Percentiles rank a stretch among this genome's conserved stretches.
Evolutionary conservation across 2,888 invertebrate genomes (phyloP).

Genomic region (Tenthredo mesomela): DNA sequence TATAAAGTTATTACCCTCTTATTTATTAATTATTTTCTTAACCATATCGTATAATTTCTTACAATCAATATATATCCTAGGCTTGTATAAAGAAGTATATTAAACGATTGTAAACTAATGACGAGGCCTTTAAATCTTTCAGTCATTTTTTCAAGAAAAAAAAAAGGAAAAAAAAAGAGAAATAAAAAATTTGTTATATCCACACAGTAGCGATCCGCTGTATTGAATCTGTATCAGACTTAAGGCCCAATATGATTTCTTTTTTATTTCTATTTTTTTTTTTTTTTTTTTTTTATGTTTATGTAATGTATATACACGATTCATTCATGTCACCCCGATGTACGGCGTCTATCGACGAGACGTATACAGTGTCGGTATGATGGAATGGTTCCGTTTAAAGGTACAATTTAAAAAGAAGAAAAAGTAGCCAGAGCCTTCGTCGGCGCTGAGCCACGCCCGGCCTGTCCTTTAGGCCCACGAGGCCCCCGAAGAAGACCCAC

Average conservation of each 20-base stretch:
- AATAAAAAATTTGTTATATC: neutral
- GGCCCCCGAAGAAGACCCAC: constrained; percentile 47
- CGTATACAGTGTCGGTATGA: constrained; percentile 62
- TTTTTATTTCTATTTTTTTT: constrained; percentile 1
- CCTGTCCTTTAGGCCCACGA: constrained; percentile 59
- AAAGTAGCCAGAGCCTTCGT: constrained; percentile 53
- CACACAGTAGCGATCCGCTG: neutral
- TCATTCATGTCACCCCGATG: constrained; percentile 50
- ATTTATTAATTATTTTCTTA: neutral
- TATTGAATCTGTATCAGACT: constrained; percentile 1
- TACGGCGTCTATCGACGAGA: constrained; percentile 53
- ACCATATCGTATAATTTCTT: neutral
- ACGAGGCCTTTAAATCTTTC: neutral
- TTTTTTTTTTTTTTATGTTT: constrained; percentile 3
- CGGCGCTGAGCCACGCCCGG: constrained; percentile 54
- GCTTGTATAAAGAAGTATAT: neutral
- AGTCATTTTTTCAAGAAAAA: neutral
- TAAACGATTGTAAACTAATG: neutral
- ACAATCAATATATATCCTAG: neutral
- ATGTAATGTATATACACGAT: constrained; percentile 39
- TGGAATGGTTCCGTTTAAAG: constrained; percentile 64
- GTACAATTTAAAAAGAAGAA: constrained; percentile 57
- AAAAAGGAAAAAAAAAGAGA: neutral
- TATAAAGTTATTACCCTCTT: constrained; percentile 18
- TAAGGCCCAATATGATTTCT: neutral